phyloP scores from a whole-genome alignment of 2,797 vertebrate genomes.

The Tinamus major region DNA sequence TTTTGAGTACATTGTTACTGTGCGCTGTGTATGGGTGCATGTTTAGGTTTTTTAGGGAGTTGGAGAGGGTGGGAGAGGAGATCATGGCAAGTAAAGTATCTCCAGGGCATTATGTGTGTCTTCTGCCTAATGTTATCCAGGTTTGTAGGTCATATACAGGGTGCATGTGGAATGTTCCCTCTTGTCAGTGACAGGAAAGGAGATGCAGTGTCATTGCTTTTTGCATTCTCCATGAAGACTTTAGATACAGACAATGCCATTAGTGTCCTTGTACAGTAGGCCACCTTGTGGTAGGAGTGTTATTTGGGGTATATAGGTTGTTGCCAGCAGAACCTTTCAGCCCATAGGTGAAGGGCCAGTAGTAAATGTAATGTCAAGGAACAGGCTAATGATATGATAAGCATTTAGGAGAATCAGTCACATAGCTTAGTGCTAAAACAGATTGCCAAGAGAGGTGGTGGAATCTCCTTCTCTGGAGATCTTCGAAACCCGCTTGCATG shows the following conservation, averaged over 20 bases:
- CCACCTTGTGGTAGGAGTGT: background rate
- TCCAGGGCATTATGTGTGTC: background rate
- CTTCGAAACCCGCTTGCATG: too few relatives aligned
- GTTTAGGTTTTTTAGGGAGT: too few relatives aligned
- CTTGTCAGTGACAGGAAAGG: background rate
- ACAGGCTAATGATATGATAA: accelerated
- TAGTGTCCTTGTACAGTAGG: background rate
- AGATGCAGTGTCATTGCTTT: background rate
- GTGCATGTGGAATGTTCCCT: background rate
- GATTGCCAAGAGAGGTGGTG: too few relatives aligned
- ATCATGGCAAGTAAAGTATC: background rate
- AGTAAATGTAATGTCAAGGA: background rate
- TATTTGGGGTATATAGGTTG: background rate
- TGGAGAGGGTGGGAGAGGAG: too few relatives aligned
- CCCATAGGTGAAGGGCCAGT: background rate
- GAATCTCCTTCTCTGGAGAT: too few relatives aligned
- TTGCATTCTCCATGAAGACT: background rate
- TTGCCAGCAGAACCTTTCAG: background rate
- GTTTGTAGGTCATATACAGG: background rate
- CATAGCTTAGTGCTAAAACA: too few relatives aligned
- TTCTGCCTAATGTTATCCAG: background rate
- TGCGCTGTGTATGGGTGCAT: too few relatives aligned
- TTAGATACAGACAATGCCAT: background rate
- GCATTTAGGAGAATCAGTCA: too few relatives aligned
- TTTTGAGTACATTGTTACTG: background rate